Evolutionary conservation across 1,140 invertebrate species (phyloP).

Genomic region (Macrobrachium rosenbergii): DNA sequence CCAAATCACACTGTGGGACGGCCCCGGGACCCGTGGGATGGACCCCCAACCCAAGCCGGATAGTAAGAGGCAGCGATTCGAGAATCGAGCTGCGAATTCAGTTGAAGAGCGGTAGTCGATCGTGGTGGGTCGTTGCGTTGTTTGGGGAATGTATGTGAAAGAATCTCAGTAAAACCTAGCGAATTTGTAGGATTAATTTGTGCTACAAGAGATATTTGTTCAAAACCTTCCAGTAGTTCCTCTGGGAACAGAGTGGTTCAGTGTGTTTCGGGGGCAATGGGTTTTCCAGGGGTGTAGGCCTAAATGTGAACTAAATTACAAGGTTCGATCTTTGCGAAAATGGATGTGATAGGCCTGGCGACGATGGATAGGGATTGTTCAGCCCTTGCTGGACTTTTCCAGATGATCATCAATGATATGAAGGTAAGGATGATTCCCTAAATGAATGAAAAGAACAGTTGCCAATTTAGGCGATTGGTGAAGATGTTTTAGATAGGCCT

Average conservation of each 20-base stretch:
- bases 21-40: no score
- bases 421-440: conserved; percentile 76
- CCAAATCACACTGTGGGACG: no score
- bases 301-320: conserved; percentile 1
- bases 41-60: no score
- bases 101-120: not conserved
- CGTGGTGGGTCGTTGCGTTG: not conserved
- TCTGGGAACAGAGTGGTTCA: not conserved
- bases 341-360: conserved; percentile 50
- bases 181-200: not conserved
- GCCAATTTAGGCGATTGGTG: not conserved
- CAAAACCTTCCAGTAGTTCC: not conserved
- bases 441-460: not conserved
- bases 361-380: conserved; percentile 81
- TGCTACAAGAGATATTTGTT: not conserved
- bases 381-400: conserved; percentile 85
- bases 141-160: not conserved
- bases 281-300: not conserved
- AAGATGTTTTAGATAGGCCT: not conserved
- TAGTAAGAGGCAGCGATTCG: no score
- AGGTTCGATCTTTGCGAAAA: conserved; percentile 34
- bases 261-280: not conserved
- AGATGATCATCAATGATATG: conserved; percentile 87
- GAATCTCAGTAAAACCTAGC: not conserved
- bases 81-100: not conserved